Evolutionary conservation across 2,888 invertebrate genomes (phyloP), one percentile per base, ranked within the genome.

Genomic region (Melieria picta): DNA sequence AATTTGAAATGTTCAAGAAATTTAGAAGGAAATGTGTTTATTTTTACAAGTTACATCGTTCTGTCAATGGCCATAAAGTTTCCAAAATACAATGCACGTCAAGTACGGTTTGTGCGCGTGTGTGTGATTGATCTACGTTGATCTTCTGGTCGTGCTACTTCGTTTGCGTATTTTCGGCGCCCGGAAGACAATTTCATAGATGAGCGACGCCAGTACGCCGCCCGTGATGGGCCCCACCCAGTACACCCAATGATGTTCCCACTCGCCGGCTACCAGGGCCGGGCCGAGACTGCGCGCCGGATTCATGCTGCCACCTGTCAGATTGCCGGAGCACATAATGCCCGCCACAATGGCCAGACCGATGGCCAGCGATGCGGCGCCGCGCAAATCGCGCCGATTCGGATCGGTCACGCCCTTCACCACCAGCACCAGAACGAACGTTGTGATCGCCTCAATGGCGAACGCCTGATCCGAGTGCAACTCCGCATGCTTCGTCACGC

Each of bases 151-250:
- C 30, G 30, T 1, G 30, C 30, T 30, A 30, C 30, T 30, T 30
- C 30, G 30, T 30, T 3, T 30, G 30, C 30, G 30, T 30, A 30
- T 30, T 48, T 48, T 42, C 9, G 30, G 6, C 42, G 48, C 7
- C 4, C 16, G 30, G 42, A 45, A 43, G 10, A 87, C 76, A 0
- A 87, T 45, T 0, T 89, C 80, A 0, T 85, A 81, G 0, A 88
- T 56, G 1, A 87, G 46, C 0, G 86, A 82, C 0, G 88, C 88
- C 0, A 77, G 57, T 7, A 89, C 48, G 0, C 93, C 93, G n/a
- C 91, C 92, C 3, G 89, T 85, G 92, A 93, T 93, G 5, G 58
- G 80, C 90, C 93, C 0, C 92, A 71, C 93, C 93, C 94, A 74
- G 93, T 93, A 60, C 88, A 77, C 0, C 83, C 76, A 92, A 93